Evolutionary conservation across 2,888 invertebrate species (phyloP).

Genomic region (Eristalis tenax): DNA sequence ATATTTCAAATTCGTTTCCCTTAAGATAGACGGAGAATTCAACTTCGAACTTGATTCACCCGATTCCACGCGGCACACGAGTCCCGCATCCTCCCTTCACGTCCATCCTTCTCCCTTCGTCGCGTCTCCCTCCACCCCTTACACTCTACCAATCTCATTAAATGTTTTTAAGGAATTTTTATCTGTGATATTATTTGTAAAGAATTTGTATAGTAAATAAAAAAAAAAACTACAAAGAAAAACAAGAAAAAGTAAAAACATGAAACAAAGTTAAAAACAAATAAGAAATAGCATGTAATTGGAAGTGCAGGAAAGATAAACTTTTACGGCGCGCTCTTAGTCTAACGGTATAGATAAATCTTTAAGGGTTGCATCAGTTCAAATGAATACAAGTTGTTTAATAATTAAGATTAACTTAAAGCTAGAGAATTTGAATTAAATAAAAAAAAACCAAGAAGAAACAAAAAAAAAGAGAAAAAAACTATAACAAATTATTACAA

Average conservation of each 20-base stretch:
- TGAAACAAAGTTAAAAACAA: constrained; percentile 23
- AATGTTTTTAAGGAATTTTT: constrained; percentile 74
- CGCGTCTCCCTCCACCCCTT: not conserved
- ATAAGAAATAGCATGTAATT: constrained; percentile 43
- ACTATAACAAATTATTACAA: constrained; percentile 30
- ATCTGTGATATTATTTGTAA: constrained; percentile 75
- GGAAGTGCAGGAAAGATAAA: constrained; percentile 10
- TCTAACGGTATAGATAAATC: constrained; percentile 48
- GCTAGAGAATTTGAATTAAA: constrained; percentile 1
- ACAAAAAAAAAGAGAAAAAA: not conserved
- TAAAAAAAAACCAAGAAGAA: not conserved
- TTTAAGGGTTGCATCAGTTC: constrained; percentile 63
- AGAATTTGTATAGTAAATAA: constrained; percentile 64
- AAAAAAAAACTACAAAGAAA: constrained; percentile 20
- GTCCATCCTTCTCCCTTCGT: not conserved
- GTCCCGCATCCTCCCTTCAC: not conserved
- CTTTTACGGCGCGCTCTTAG: not conserved
- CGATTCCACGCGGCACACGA: not conserved
- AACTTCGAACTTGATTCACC: not conserved
- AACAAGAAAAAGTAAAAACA: constrained; percentile 18
- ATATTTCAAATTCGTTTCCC: constrained; percentile 12
- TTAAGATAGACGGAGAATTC: constrained; percentile 5
- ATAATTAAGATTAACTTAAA: constrained; percentile 20
- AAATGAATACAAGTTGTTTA: constrained; percentile 49
- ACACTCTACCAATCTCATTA: constrained; percentile 53